Evolutionary conservation across 2,797 vertebrate species (phyloP).

Genomic region (Micromesistius poutassou): DNA sequence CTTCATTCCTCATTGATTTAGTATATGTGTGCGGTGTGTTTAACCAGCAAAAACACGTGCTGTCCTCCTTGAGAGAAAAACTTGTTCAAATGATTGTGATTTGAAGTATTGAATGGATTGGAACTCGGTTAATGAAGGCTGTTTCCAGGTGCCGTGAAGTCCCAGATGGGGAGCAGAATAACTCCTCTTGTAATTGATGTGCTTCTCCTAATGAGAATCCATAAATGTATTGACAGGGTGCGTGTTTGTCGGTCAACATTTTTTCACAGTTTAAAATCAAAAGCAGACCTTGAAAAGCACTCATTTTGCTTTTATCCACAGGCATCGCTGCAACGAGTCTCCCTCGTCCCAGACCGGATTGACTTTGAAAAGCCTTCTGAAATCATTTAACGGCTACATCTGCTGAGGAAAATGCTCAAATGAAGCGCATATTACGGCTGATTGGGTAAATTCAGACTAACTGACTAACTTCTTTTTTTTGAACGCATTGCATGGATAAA

Average conservation of each 20-base stretch:
- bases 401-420: not conserved
- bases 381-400: not conserved
- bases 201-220: not conserved
- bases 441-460: too few relatives aligned
- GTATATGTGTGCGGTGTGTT: not conserved
- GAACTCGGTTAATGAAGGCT: too few relatives aligned
- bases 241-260: not conserved
- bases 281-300: not conserved
- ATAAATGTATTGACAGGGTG: not conserved
- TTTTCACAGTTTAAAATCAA: not conserved
- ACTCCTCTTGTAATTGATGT: not conserved
- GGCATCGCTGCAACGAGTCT: not conserved
- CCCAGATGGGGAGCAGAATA: not conserved
- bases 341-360: not conserved
- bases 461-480: not conserved
- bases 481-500: too few relatives aligned
- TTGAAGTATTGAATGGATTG: not conserved
- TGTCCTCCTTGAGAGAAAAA: not conserved
- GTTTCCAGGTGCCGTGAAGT: not conserved
- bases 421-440: too few relatives aligned
- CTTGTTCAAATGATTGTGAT: not conserved
- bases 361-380: conserved; percentile 4
- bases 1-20: too few relatives aligned
- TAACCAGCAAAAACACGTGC: not conserved
- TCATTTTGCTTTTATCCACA: not conserved